Evolutionary conservation across 2,113 vertebrate genomes (phyloP), one percentile per base, ranked within the genome.

Genomic region (Chloroceryle aenea): DNA sequence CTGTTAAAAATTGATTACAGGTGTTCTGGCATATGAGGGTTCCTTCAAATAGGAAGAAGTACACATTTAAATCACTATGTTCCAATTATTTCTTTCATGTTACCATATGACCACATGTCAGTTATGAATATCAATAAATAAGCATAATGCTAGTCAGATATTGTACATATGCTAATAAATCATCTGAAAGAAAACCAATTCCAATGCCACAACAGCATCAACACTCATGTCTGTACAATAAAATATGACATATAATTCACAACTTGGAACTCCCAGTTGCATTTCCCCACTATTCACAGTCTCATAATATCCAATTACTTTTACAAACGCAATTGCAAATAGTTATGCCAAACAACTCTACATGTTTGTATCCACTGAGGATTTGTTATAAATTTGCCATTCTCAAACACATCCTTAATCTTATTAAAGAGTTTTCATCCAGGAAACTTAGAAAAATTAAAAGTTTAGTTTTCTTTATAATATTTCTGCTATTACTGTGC

Each of bases 221-320:
- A 53, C 68, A 68, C 21, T 93, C 64, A 84, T 1, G 4, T 77
- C 72, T 92, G 40, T 78, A 69, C 85, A 94, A 97, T 95, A 90
- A 94, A 96, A 92, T 75, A 93, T 89, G 85, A 86, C 89, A 97
- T 53, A 68, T 69, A 94, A 95, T 91, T 96, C 89, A 87, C 76
- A 92, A 56, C 61, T 71, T 80, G 62, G n/a, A 94, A 92, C 19
- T 94, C 86, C 88, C 95, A 94, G 32, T 42, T 94, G 95, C 61
- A 93, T 87, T 96, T 90, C 73, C 78, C n/a, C 19, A 10, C 88
- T 95, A 84, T 92, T 94, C 93, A 88, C 55, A 89, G 50, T 72
- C 83, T 96, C 18, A 3, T 93, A 96, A 96, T 94, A 96, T 78
- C 88, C 95, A 94, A 95, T 97, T 94, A 96, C 79, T 94, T 86